phyloP scores from a whole-genome alignment of 1,140 invertebrate species.

The Lepidotrigona ventralis region DNA sequence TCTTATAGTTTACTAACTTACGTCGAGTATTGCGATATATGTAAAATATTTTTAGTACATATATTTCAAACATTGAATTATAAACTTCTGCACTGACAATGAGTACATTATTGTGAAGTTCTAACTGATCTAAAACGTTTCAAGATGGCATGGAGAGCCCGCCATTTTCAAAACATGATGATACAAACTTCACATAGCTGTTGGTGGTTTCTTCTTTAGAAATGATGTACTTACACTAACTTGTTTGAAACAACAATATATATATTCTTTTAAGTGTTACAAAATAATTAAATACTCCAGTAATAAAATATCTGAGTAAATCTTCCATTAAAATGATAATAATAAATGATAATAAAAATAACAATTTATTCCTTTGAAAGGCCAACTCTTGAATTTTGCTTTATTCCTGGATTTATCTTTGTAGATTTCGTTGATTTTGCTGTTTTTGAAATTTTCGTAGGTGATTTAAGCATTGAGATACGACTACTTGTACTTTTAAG shows the following conservation, averaged over 20 bases:
- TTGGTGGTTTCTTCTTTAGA: not conserved
- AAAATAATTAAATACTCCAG: constrained; percentile 7
- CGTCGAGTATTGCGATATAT: not conserved
- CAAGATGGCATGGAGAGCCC: constrained; percentile 23
- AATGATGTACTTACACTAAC: not conserved
- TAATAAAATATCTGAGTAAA: constrained; percentile 6
- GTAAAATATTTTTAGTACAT: not conserved
- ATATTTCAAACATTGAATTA: constrained; percentile 11
- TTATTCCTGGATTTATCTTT: not conserved
- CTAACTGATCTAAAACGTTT: constrained; percentile 27
- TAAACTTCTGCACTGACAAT: not conserved
- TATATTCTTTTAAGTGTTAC: not conserved
- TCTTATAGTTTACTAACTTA: not conserved
- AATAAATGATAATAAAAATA: not conserved
- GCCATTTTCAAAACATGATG: constrained; percentile 18
- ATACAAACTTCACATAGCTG: too few species aligned
- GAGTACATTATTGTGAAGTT: constrained; percentile 1
- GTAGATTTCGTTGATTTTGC: not conserved
- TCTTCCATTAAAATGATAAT: constrained; percentile 18
- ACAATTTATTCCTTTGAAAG: constrained; percentile 10
- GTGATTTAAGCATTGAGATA: constrained; percentile 22
- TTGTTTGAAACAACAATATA: not conserved
- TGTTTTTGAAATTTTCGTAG: constrained; percentile 17
- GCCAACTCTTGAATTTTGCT: not conserved
- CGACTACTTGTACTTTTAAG: not conserved